These are phyloP conservation scores for Nasonia giraulti DNA, from an alignment of 1,140 invertebrate species.

Conservation along the genomic window DNA sequence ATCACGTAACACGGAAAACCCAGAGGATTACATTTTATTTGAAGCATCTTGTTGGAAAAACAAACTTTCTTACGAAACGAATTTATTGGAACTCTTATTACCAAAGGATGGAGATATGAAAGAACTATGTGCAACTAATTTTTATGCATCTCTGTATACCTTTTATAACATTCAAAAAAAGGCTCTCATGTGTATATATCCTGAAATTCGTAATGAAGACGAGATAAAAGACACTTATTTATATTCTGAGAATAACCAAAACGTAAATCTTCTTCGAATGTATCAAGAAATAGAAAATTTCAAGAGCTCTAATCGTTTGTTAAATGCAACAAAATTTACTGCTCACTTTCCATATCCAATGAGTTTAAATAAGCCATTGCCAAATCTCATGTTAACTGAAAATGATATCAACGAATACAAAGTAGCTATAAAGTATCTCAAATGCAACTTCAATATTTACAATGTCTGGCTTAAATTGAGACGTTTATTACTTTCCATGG, in stretches of 20 bases:
- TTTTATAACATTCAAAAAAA: conserved; percentile 65
- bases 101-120: conserved; percentile 46
- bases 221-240: conserved; percentile 63
- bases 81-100: conserved; percentile 54
- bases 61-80: conserved; percentile 64
- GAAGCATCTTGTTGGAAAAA: conserved; percentile 63
- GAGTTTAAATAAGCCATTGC: conserved; percentile 53
- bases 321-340: conserved; percentile 51
- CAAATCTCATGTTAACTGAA: conserved; percentile 63
- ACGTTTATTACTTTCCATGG: conserved; percentile 49
- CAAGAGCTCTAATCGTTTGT: conserved; percentile 57
- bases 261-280: conserved; percentile 61
- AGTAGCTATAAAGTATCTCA: conserved; percentile 59
- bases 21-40: conserved; percentile 51
- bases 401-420: conserved; percentile 60
- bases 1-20: background rate
- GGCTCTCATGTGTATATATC: conserved; percentile 65
- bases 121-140: conserved; percentile 55
- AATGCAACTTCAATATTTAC: conserved; percentile 47
- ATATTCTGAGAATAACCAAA: conserved; percentile 53
- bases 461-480: conserved; percentile 50
- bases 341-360: conserved; percentile 65
- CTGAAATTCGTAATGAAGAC: conserved; percentile 64
- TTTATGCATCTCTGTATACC: conserved; percentile 57
- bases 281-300: conserved; percentile 65